Conservation (phyloP, 2,113 vertebrate genomes). For the Todiramphus saurophagus region DNA sequence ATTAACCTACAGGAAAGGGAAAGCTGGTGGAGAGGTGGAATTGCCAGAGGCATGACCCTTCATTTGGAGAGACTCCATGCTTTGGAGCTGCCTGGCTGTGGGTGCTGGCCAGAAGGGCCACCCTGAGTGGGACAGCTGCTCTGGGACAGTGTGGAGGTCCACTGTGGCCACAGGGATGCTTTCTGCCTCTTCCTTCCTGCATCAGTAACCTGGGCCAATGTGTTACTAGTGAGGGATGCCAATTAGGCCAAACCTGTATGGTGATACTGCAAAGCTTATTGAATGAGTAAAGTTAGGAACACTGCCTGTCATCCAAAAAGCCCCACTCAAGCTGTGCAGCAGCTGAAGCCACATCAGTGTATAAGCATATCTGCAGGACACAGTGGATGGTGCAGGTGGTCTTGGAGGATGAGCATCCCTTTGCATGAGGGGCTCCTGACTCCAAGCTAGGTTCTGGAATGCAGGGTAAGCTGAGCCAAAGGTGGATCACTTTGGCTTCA, state of each 20-base stretch:
- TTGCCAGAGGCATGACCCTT: not conserved
- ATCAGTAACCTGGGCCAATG: fast-evolving
- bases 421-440: not conserved
- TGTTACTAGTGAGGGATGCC: fast-evolving
- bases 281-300: not conserved
- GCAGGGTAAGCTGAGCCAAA: not conserved
- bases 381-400: not conserved
- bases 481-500: not conserved
- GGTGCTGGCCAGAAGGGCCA: not conserved
- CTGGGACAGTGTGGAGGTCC: fast-evolving
- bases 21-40: not conserved
- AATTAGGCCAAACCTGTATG: not conserved
- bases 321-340: not conserved
- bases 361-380: not conserved
- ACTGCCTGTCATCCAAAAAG: not conserved
- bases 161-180: fast-evolving
- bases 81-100: not conserved
- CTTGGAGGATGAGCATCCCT: not conserved
- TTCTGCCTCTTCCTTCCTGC: not conserved
- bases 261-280: not conserved
- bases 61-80: not conserved
- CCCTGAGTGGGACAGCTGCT: not conserved
- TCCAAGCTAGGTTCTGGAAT: not conserved
- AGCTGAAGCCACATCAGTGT: not conserved
- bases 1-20: not conserved